Conservation (phyloP, 1,140 invertebrate species). For the Tenebrio molitor region DNA sequence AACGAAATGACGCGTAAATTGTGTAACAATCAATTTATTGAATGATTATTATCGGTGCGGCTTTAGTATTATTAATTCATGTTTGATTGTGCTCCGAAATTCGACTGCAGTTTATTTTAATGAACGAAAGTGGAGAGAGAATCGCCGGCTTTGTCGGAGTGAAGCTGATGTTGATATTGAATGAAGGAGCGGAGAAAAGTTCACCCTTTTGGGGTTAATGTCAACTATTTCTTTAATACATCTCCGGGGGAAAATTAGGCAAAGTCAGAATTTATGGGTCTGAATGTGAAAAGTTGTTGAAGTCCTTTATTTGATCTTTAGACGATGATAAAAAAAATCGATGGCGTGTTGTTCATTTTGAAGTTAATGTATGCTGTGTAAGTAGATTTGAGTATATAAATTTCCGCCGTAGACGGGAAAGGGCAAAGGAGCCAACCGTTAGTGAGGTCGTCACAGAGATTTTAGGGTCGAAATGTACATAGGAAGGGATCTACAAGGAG, state of each 20-base stretch:
- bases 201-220: conserved; percentile 32
- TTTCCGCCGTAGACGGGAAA: conserved; percentile 25
- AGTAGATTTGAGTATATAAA: conserved; percentile 37
- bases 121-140: too few relatives aligned
- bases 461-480: conserved; percentile 37
- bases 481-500: conserved; percentile 32
- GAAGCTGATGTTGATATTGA: conserved; percentile 16
- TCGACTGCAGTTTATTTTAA: too few relatives aligned
- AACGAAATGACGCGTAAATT: too few relatives aligned
- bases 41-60: too few relatives aligned
- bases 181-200: conserved; percentile 6
- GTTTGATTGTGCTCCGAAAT: neutral
- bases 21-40: too few relatives aligned
- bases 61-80: too few relatives aligned
- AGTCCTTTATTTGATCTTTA: conserved; percentile 28
- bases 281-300: conserved; percentile 21
- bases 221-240: conserved; percentile 37
- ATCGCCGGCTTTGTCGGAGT: neutral
- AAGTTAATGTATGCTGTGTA: conserved; percentile 33
- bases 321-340: conserved; percentile 31
- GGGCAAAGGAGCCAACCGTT: conserved; percentile 36
- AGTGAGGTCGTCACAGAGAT: conserved; percentile 33
- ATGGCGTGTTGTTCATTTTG: conserved; percentile 31
- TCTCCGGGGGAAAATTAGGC: conserved; percentile 23
- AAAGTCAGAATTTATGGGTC: conserved; percentile 21